phyloP scores from a whole-genome alignment of 2,113 vertebrate species.

The Elaphurus davidianus region DNA sequence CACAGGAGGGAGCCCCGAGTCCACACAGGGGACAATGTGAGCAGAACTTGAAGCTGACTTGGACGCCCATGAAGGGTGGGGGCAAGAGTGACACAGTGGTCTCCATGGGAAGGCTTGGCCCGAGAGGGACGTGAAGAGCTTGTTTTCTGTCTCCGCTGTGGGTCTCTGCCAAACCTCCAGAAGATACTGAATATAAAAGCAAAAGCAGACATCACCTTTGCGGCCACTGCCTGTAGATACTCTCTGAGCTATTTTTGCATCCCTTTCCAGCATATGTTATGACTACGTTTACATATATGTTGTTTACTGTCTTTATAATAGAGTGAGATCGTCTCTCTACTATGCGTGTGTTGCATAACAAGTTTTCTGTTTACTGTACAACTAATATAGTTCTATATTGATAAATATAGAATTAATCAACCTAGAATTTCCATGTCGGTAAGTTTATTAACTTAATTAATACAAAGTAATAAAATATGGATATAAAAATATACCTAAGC shows the following conservation, averaged over 20 bases:
- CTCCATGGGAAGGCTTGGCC: too few species aligned
- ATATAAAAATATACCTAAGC: background rate
- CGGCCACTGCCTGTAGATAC: rapidly evolving
- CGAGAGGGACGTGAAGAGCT: too few species aligned
- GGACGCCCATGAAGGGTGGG: rapidly evolving
- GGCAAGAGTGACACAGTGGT: background rate
- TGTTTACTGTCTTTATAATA: background rate
- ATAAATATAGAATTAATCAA: background rate
- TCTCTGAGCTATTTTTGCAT: background rate
- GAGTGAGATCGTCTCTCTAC: background rate
- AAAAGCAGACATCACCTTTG: too few species aligned
- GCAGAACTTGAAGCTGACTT: background rate
- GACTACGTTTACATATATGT: background rate
- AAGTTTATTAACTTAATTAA: background rate
- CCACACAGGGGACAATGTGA: rapidly evolving
- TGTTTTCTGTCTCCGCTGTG: background rate
- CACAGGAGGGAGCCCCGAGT: rapidly evolving
- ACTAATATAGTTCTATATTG: background rate
- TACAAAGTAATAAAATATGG: background rate
- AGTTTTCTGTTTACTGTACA: background rate
- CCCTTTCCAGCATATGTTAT: background rate
- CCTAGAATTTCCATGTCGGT: background rate
- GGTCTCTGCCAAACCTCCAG: background rate
- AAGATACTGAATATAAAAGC: background rate
- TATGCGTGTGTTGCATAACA: too few species aligned